Percentiles rank a stretch among this genome's conserved stretches.
phyloP scores from a whole-genome alignment of 2,113 vertebrate species.

The Albula goreensis region DNA sequence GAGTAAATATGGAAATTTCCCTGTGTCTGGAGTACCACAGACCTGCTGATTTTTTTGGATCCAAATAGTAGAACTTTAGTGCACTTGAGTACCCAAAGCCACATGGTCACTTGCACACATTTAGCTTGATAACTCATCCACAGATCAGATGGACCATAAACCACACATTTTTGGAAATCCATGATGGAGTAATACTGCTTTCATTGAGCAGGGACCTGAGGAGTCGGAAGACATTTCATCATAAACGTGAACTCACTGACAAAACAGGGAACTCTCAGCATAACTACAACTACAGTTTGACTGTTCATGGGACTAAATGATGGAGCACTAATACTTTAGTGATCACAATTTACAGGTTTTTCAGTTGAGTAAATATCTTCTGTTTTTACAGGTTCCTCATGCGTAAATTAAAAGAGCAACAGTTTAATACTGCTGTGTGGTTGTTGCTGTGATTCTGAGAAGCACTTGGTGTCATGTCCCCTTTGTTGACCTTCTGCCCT shows the following conservation, averaged over 20 bases:
- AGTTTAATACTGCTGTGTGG: not conserved
- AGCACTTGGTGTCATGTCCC: not conserved
- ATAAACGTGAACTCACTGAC: too few relatives aligned
- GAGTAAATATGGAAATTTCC: too few relatives aligned
- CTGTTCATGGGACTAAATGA: not conserved
- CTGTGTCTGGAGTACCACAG: not conserved
- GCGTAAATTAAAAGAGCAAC: not conserved
- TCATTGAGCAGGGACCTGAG: too few relatives aligned
- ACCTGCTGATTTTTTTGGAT: not conserved
- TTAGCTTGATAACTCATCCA: not conserved
- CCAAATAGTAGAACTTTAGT: not conserved
- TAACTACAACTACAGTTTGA: not conserved
- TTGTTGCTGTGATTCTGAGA: not conserved
- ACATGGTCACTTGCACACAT: not conserved
- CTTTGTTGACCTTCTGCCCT: not conserved
- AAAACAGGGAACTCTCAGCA: slow-evolving; percentile 8
- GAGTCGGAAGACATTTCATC: not conserved
- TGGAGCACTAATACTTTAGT: not conserved
- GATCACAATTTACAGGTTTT: not conserved
- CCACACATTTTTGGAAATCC: not conserved
- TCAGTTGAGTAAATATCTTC: not conserved
- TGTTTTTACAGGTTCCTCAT: not conserved
- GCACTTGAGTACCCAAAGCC: not conserved
- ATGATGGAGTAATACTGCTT: slow-evolving; percentile 15
- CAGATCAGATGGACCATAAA: not conserved